Evolutionary conservation across 2,113 vertebrate species (phyloP), one percentile per base, ranked within the genome.

Genomic region (Apodemus speciosus): DNA sequence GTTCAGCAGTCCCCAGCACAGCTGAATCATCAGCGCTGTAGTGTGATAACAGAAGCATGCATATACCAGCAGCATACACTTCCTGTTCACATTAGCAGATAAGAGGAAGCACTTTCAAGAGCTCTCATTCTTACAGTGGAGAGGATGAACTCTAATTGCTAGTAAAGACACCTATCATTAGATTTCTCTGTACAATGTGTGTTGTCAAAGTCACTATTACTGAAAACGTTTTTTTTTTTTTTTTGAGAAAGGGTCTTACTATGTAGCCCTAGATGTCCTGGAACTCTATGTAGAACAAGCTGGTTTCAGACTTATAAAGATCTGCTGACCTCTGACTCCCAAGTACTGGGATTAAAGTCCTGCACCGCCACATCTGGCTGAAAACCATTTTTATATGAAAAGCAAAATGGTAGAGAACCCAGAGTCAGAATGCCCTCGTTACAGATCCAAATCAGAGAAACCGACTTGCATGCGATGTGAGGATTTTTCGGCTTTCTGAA

Each of bases 141-240:
- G 75, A 95, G 77, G 49, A 76, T 93, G 53, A 71, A 90, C 27
- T 90, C 73, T 87, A 49, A 13, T 56, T 90, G 43, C 91, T 72
- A 15, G 49, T 89, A 80, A 96, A 93, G 77, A 85, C 64, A 40
- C 15, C 4, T 6, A 51, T 23, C 18, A 79, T 20, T 35, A 83
- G 25, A 14, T 75, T 8, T 51, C 77, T n/a, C 27, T 62, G 2
- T 77, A 20, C 27, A 32, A 38, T 75, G 46, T 68, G 18, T 11
- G 25, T 64, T 49, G 53, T 51, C 27, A 88, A 89, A 85, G 40
- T 11, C 1, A 75, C 21, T 23, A 18, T 38, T 40, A 32, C 2
- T 69, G 18, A 91, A 90, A 91, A 49, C 14, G 66, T 49, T 23
- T 85, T 92, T 84, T 49, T 23, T 85, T 92, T 84, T 11, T 35